Conservation (phyloP, 2,113 vertebrate species). For the Apteryx owenii region DNA sequence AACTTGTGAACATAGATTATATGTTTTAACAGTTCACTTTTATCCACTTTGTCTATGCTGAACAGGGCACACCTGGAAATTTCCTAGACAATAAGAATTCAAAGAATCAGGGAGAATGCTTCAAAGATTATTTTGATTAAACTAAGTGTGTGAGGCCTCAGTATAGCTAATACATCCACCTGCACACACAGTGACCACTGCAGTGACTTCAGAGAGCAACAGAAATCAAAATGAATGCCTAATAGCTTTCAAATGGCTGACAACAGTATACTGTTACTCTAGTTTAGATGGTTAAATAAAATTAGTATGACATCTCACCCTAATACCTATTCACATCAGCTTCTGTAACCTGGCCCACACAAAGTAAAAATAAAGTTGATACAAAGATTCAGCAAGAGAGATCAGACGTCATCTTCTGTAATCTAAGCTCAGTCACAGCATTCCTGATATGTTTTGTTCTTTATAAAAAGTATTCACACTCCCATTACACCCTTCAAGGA, state of each 20-base stretch:
- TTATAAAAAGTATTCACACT: neutral
- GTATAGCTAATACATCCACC: neutral
- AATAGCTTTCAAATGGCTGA: neutral
- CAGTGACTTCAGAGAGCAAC: neutral
- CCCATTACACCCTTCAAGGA: neutral
- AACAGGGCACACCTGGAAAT: neutral
- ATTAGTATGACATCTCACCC: neutral
- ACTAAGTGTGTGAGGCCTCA: neutral
- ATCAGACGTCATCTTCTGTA: neutral
- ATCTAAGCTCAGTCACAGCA: neutral
- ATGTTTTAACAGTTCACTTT: too few species aligned
- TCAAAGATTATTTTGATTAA: neutral
- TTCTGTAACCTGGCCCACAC: neutral
- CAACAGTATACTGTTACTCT: neutral
- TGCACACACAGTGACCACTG: neutral
- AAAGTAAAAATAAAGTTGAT: neutral
- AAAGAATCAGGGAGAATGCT: neutral
- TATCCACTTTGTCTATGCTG: neutral
- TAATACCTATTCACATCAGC: neutral
- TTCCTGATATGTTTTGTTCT: neutral
- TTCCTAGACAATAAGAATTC: neutral
- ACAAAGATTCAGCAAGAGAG: neutral
- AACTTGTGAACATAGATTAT: neutral
- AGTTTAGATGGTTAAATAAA: neutral
- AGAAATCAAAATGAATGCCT: neutral